Evolutionary conservation across 2,797 vertebrate genomes (phyloP), one percentile per base, ranked within the genome.

Genomic region (Tangara arthus): DNA sequence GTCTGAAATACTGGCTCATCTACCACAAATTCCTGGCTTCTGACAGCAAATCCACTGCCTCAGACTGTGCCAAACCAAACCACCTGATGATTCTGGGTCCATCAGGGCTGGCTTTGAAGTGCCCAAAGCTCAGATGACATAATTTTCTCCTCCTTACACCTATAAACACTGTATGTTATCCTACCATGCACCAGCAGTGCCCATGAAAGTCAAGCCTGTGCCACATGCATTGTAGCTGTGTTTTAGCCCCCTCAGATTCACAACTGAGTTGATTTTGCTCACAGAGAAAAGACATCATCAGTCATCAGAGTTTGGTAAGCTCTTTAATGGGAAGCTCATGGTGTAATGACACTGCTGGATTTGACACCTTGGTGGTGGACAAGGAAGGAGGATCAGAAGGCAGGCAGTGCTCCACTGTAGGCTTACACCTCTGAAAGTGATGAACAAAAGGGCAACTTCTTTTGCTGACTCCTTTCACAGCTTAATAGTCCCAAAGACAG

Each of bases 261-360:
- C 30, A 72, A 0, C 7, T 35, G 8, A 41, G 39, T 20, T 91
- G 24, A 66, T 72, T 76, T 90, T 72, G 42, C 34, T 85, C 63
- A 60, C 44, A 80, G 35, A 93, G 59, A 87, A 87, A 97, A 89
- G 72, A 96, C 71, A 53, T 68, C 63, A 60, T 46, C 37, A 47
- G 34, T 28, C 94, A 71, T 34, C 52, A 82, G 56, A 78, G 81
- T 97, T 91, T 86, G 82, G 89, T 78, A 97, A 97, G 91, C 81
- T 97, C 93, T 98, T 97, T 97, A 97, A 97, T 97, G 95, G 95
- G 96, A 97, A 97, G 93, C 79, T 77, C 41, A 39, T 32, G 37
- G 63, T 87, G 77, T 90, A 91, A 96, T 27, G 39, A 91, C 92
- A 96, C 89, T 13, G 65, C 71, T 57, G 76, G 90, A 84, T 92